Conservation (phyloP, 92 coral and sea anemone species). For the Porites lobata region DNA sequence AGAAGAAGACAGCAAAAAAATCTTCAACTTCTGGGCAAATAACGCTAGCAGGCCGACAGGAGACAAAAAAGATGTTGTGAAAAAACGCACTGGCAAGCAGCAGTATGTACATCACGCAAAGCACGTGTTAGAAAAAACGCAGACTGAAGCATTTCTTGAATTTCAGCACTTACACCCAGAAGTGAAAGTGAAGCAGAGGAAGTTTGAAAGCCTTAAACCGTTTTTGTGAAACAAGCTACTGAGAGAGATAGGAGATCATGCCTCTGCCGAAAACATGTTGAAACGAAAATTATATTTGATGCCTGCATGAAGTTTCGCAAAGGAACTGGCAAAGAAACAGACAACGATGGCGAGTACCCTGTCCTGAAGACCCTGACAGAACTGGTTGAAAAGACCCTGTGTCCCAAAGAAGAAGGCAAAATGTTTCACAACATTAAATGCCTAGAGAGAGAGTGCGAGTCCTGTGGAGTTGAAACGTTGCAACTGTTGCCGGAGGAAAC, state of each 20-base stretch:
- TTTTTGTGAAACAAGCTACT: constrained; percentile 57
- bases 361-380: constrained; percentile 13
- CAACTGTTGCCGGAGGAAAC: neutral
- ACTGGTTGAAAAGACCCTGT: constrained; percentile 1
- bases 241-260: constrained; percentile 70
- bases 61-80: constrained; percentile 34
- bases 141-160: constrained; percentile 67
- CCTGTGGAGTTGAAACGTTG: constrained; percentile 7
- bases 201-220: constrained; percentile 69
- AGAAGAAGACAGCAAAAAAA: constrained; percentile 22
- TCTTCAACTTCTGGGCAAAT: constrained; percentile 45
- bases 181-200: constrained; percentile 54
- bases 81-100: constrained; percentile 35
- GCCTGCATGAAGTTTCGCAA: constrained; percentile 63
- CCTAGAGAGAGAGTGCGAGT: constrained; percentile 10
- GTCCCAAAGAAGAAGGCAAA: constrained; percentile 37
- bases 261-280: constrained; percentile 71
- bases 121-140: constrained; percentile 71
- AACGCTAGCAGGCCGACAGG: constrained; percentile 52
- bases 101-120: constrained; percentile 55
- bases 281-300: constrained; percentile 45
- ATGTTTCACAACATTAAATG: constrained; percentile 15
- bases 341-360: neutral
- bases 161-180: constrained; percentile 44
- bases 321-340: neutral